Evolutionary conservation across 2,888 invertebrate genomes (phyloP).

Genomic region (Herminia tarsipennalis): DNA sequence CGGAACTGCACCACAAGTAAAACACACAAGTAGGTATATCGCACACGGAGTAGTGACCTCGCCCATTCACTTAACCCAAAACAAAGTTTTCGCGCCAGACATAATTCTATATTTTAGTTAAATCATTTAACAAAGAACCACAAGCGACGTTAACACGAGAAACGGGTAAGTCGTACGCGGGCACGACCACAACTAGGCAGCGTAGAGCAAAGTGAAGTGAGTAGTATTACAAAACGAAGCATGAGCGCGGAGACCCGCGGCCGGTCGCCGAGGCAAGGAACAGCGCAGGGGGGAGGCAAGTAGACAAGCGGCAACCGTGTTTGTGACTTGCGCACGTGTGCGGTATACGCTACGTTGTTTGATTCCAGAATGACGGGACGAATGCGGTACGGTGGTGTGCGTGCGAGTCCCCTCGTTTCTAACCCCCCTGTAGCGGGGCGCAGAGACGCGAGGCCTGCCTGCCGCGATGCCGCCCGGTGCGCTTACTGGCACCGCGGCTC

Average conservation of each 20-base stretch:
- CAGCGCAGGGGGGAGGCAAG: constrained; percentile 51
- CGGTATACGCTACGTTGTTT: constrained; percentile 52
- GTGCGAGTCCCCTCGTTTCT: constrained; percentile 52
- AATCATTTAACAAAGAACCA: constrained; percentile 65
- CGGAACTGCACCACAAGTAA: constrained; percentile 53
- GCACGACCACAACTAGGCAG: constrained; percentile 68
- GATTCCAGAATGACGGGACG: constrained; percentile 48
- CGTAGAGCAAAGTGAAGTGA: constrained; percentile 61
- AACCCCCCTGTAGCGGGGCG: constrained; percentile 32
- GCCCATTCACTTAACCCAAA: constrained; percentile 62
- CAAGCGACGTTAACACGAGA: constrained; percentile 37
- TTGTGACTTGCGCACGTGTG: constrained; percentile 65
- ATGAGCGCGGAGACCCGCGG: constrained; percentile 51
- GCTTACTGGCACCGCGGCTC: background rate
- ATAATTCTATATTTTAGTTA: constrained; percentile 50
- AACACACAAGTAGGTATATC: constrained; percentile 39
- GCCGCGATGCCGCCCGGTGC: no score
- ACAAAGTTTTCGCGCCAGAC: constrained; percentile 50
- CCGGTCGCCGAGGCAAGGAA: constrained; percentile 49
- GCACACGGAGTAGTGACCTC: constrained; percentile 57
- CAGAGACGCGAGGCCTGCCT: constrained; percentile 12
- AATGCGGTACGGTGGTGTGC: constrained; percentile 49
- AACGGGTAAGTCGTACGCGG: constrained; percentile 60
- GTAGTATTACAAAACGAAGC: constrained; percentile 65
- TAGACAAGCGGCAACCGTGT: constrained; percentile 51